Evolutionary conservation across 2,797 vertebrate species (phyloP).

Genomic region (Nannoperca australis): DNA sequence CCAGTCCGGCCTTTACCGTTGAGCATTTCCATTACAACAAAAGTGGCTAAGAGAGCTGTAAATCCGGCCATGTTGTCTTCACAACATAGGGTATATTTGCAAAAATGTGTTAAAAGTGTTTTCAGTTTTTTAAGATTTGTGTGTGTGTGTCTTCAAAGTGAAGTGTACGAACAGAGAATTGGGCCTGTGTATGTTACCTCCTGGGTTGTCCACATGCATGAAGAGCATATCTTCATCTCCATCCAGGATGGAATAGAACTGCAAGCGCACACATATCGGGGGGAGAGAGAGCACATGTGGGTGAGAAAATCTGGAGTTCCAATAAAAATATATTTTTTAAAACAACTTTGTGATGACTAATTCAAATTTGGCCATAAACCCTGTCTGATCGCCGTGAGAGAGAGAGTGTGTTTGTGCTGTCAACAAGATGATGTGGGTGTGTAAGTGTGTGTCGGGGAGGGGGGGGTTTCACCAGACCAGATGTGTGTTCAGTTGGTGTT

Average conservation of each 20-base stretch:
- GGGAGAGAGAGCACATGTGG: conserved; percentile 2
- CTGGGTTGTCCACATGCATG: conserved; percentile 89
- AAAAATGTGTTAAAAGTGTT: conserved; percentile 31
- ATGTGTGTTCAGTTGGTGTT: conserved; percentile 34
- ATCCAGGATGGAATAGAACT: conserved; percentile 90
- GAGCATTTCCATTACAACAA: conserved; percentile 71
- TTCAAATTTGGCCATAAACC: conserved; percentile 43
- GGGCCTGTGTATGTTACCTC: conserved; percentile 76
- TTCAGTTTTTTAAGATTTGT: not conserved
- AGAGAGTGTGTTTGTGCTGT: conserved; percentile 65
- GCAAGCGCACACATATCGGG: conserved; percentile 40
- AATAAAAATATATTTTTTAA: not conserved
- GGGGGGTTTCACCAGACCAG: conserved; percentile 31
- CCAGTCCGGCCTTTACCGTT: conserved; percentile 56
- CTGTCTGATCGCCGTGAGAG: conserved; percentile 66
- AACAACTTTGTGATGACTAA: conserved; percentile 47
- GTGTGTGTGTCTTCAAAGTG: not conserved
- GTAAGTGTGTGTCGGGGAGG: conserved; percentile 13
- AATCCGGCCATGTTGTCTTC: conserved; percentile 1
- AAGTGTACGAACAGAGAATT: conserved; percentile 1
- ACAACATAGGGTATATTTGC: not conserved
- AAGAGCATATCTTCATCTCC: conserved; percentile 90
- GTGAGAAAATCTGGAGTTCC: conserved; percentile 28
- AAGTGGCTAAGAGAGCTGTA: conserved; percentile 46
- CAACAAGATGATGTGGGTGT: conserved; percentile 57